These are phyloP conservation scores for Pogonophryne albipinna DNA, from an alignment of 2,797 vertebrate species.

Conservation along the genomic window DNA sequence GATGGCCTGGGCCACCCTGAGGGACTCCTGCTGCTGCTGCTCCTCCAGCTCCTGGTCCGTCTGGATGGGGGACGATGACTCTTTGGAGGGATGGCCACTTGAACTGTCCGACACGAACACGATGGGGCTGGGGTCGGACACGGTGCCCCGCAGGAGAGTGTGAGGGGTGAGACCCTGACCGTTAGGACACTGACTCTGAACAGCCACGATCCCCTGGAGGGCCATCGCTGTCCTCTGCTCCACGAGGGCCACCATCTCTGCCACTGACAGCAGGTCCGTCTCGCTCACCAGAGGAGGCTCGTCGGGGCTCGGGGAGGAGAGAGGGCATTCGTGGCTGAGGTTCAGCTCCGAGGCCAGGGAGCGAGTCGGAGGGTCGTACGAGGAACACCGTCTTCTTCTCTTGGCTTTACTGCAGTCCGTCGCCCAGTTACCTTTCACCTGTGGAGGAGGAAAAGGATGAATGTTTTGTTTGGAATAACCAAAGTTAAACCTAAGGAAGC, in stretches of 20 bases:
- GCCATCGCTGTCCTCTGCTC: conserved; percentile 92
- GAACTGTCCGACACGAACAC: conserved; percentile 86
- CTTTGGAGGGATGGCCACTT: conserved; percentile 66
- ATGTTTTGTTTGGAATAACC: fast-evolving
- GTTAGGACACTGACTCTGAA: conserved; percentile 59
- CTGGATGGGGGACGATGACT: conserved; percentile 74
- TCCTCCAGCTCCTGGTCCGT: conserved; percentile 80
- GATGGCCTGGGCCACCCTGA: conserved; percentile 92
- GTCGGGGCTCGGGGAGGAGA: conserved; percentile 49
- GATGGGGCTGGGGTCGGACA: conserved; percentile 75
- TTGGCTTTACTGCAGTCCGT: conserved; percentile 94
- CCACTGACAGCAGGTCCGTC: conserved; percentile 92
- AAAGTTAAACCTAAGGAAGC: background rate
- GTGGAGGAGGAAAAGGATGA: background rate
- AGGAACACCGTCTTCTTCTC: conserved; percentile 91
- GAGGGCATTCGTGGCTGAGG: conserved; percentile 52
- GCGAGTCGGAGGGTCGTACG: conserved; percentile 89
- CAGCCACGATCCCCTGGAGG: conserved; percentile 85
- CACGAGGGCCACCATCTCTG: conserved; percentile 96
- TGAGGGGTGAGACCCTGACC: conserved; percentile 62
- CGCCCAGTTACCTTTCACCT: conserved; percentile 95
- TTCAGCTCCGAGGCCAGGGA: conserved; percentile 66
- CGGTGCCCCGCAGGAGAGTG: conserved; percentile 71
- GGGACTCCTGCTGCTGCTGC: conserved; percentile 86
- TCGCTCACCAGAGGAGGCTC: conserved; percentile 72